Percentiles rank a stretch among this genome's conserved stretches.
phyloP scores from a whole-genome alignment of 2,797 vertebrate species.

The Pygocentrus nattereri region DNA sequence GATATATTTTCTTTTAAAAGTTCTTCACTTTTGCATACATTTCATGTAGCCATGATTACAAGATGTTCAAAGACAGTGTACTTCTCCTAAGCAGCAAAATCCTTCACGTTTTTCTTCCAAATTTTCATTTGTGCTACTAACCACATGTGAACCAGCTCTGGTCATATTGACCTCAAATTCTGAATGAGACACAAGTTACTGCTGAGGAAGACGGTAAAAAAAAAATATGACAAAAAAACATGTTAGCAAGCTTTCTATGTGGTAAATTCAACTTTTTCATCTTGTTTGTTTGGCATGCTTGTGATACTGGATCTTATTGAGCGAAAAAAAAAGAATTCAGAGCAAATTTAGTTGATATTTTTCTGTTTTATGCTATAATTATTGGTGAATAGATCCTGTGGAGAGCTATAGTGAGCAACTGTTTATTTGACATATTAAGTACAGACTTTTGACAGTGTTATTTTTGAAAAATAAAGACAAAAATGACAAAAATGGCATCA shows the following conservation, averaged over 20 bases:
- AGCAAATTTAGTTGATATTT: constrained; percentile 70
- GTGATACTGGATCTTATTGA: constrained; percentile 71
- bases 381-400: constrained; percentile 77
- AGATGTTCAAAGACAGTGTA: constrained; percentile 75
- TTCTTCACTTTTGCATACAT: constrained; percentile 81
- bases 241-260: constrained; percentile 76
- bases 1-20: constrained; percentile 81
- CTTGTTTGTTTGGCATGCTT: constrained; percentile 87
- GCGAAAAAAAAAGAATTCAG: constrained; percentile 72
- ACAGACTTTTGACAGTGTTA: constrained; percentile 81
- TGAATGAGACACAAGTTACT: constrained; percentile 31
- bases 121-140: constrained; percentile 66
- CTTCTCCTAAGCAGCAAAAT: constrained; percentile 68
- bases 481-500: constrained; percentile 53
- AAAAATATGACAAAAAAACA: constrained; percentile 6
- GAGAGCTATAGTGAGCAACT: constrained; percentile 78
- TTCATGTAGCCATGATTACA: constrained; percentile 82
- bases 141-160: constrained; percentile 78
- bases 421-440: constrained; percentile 81
- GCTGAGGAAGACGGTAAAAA: constrained; percentile 18
- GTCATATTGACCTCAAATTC: constrained; percentile 85
- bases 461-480: constrained; percentile 69
- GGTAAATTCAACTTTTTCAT: constrained; percentile 71
- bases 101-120: constrained; percentile 77
- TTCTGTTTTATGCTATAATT: constrained; percentile 79